Evolutionary conservation across 2,888 invertebrate species (phyloP).

Genomic region (Willowsia nigromaculata): DNA sequence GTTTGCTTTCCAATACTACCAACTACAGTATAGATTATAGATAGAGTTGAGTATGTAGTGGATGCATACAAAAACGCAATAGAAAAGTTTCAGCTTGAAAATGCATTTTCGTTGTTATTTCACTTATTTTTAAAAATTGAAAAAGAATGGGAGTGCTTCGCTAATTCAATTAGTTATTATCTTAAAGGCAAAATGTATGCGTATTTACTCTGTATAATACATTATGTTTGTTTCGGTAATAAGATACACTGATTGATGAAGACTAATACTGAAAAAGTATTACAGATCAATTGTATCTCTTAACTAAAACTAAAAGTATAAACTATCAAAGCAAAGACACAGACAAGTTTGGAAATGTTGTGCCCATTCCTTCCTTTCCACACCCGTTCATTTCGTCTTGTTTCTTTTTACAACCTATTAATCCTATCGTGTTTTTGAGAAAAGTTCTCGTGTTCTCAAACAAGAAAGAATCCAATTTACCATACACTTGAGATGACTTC

Average conservation of each 20-base stretch:
- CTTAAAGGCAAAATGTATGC: too few relatives aligned
- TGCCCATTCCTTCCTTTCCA: neutral
- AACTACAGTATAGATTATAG: too few relatives aligned
- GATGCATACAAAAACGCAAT: too few relatives aligned
- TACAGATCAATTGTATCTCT: neutral
- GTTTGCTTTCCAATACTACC: too few relatives aligned
- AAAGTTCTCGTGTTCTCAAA: conserved; percentile 6
- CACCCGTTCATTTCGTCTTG: neutral
- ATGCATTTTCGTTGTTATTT: neutral
- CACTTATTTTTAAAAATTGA: neutral
- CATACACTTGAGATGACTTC: neutral
- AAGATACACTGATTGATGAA: neutral
- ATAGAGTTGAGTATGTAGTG: too few relatives aligned
- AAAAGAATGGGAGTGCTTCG: neutral
- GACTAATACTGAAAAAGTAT: neutral
- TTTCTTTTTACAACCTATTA: neutral
- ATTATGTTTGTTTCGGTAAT: neutral
- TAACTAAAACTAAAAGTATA: neutral
- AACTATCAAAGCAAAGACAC: neutral
- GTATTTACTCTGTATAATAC: too few relatives aligned
- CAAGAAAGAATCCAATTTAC: neutral
- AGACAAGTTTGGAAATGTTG: conserved; percentile 6
- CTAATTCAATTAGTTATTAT: too few relatives aligned
- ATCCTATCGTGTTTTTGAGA: neutral
- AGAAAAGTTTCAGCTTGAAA: neutral